These are phyloP conservation scores for Cistogaster globosa DNA, from an alignment of 2,888 invertebrate species.

Conservation along the genomic window DNA sequence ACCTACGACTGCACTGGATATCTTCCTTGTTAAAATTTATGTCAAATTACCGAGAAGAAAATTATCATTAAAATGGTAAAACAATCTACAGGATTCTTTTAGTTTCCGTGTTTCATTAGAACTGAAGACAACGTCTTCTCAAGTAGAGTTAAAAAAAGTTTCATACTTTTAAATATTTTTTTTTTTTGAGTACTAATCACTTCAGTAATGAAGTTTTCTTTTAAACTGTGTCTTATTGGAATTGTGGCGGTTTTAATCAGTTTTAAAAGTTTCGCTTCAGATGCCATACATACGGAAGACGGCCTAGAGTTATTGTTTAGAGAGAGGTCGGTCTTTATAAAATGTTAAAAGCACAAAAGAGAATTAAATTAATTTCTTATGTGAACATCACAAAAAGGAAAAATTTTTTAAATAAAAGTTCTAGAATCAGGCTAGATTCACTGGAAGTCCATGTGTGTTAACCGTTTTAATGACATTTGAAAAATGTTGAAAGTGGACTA, in stretches of 20 bases:
- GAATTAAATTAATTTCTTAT: no score
- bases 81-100: slow-evolving; percentile 17
- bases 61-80: slow-evolving; percentile 55
- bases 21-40: neutral
- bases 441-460: no score
- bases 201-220: slow-evolving; percentile 45
- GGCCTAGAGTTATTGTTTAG: slow-evolving; percentile 83
- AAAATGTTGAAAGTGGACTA: no score
- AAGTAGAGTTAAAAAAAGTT: neutral
- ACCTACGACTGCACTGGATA: slow-evolving; percentile 26
- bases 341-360: no score
- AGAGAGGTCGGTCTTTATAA: slow-evolving; percentile 80
- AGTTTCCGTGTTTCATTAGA: slow-evolving; percentile 60
- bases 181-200: no score
- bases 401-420: no score
- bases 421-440: no score
- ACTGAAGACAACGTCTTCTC: slow-evolving; percentile 45
- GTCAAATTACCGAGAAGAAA: slow-evolving; percentile 33
- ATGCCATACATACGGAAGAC: slow-evolving; percentile 79
- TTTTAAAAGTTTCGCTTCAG: slow-evolving; percentile 72
- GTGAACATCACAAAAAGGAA: no score
- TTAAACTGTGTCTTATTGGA: slow-evolving; percentile 28
- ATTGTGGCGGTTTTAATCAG: slow-evolving; percentile 70
- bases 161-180: no score
- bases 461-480: no score